These are phyloP conservation scores for Gorilla gorilla DNA, from an alignment of 2,113 vertebrate genomes.

Conservation along the genomic window DNA sequence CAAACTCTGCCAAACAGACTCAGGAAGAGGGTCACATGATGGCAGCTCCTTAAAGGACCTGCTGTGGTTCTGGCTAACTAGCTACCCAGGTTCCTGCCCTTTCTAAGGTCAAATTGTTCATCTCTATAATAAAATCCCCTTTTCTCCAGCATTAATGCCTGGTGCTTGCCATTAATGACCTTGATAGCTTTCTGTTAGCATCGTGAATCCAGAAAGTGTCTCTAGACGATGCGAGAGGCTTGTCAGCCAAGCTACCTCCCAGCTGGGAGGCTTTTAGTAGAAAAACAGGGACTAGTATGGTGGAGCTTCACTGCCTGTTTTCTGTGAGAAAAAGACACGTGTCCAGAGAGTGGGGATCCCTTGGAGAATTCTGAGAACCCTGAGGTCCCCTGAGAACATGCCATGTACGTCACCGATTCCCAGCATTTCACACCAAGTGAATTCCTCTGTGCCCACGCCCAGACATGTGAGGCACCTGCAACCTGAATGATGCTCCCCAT, in stretches of 20 bases:
- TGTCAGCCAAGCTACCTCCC: not conserved
- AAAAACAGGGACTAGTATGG: not conserved
- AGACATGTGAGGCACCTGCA: not conserved
- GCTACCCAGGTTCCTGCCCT: not conserved
- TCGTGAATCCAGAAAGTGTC: not conserved
- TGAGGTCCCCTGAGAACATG: not conserved
- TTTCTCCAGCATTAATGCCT: not conserved
- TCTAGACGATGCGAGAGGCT: not conserved
- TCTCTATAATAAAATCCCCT: not conserved
- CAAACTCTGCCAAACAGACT: not conserved
- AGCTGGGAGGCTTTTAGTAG: not conserved
- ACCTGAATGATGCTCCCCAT: not conserved
- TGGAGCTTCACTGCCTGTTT: not conserved
- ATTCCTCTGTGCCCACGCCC: not conserved
- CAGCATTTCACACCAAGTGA: not conserved
- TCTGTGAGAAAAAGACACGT: not conserved
- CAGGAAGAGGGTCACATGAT: not conserved
- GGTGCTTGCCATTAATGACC: not conserved
- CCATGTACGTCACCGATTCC: rapidly evolving
- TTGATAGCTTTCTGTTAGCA: not conserved
- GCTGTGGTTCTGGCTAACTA: not conserved
- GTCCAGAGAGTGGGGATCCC: not conserved
- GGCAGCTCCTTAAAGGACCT: not conserved
- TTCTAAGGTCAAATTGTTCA: not conserved
- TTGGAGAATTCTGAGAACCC: not conserved